phyloP scores from a whole-genome alignment of 53 echinoderm and acorn worm species.

The Pentamera pediparva region DNA sequence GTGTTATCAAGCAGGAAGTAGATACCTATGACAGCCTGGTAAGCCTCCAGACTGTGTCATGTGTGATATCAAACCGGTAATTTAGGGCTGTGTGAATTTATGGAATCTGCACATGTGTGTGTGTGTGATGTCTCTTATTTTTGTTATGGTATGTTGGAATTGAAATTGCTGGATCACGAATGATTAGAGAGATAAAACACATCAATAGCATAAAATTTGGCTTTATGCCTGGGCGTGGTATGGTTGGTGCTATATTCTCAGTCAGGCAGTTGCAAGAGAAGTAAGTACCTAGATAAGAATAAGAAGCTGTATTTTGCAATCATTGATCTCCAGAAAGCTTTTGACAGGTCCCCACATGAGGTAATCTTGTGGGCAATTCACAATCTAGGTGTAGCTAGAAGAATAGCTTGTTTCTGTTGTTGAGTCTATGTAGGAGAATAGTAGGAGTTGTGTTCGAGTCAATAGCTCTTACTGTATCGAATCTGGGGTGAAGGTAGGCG shows the following conservation, averaged over 20 bases:
- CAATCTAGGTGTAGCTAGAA: background rate
- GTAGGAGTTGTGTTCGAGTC: background rate
- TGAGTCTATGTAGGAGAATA: background rate
- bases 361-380: background rate
- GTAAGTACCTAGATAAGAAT: too few relatives aligned
- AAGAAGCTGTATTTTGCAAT: background rate
- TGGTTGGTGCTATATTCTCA: too few relatives aligned
- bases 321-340: background rate
- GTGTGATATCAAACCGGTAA: too few relatives aligned
- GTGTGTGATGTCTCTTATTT: background rate
- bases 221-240: too few relatives aligned
- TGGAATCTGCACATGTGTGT: too few relatives aligned
- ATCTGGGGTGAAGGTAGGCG: background rate
- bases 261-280: too few relatives aligned
- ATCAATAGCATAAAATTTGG: too few relatives aligned
- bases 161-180: too few relatives aligned
- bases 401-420: background rate
- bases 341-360: background rate
- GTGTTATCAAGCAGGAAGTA: conserved; percentile 30
- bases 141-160: background rate
- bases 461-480: background rate
- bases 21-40: conserved; percentile 27
- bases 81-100: too few relatives aligned
- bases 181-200: too few relatives aligned
- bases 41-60: too few relatives aligned